phyloP scores from a whole-genome alignment of 1,140 invertebrate genomes.

The Lordiphosa mommai region DNA sequence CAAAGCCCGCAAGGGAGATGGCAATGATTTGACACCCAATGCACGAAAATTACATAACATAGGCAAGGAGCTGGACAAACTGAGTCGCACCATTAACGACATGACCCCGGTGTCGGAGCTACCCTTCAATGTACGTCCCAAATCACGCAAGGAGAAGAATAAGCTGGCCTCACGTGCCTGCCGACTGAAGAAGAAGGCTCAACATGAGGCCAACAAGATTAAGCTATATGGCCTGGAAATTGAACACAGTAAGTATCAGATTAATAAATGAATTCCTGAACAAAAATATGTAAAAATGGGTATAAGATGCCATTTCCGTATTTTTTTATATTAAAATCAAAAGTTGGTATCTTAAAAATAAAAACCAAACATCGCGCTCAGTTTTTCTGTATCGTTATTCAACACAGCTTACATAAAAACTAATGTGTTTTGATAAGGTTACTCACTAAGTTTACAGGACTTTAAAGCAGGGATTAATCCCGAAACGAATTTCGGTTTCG shows the following conservation, averaged over 20 bases:
- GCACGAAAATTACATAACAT: slow-evolving; percentile 94
- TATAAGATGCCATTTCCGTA: too few relatives aligned
- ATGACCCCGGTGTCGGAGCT: slow-evolving; percentile 97
- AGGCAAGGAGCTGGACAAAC: slow-evolving; percentile 94
- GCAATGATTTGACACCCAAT: slow-evolving; percentile 97
- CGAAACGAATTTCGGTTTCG: too few relatives aligned
- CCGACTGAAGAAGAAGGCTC: slow-evolving; percentile 95
- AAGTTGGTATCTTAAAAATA: too few relatives aligned
- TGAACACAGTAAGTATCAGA: slow-evolving; percentile 91
- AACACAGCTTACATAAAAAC: too few relatives aligned
- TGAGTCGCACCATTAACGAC: slow-evolving; percentile 94
- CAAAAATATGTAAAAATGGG: too few relatives aligned
- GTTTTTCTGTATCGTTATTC: too few relatives aligned
- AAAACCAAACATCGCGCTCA: too few relatives aligned
- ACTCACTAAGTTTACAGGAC: too few relatives aligned
- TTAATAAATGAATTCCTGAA: too few relatives aligned
- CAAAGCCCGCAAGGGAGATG: slow-evolving; percentile 97
- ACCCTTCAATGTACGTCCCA: slow-evolving; percentile 92
- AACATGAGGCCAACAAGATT: slow-evolving; percentile 96
- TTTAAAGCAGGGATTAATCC: too few relatives aligned
- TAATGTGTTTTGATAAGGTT: too few relatives aligned
- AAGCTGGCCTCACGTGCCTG: slow-evolving; percentile 98
- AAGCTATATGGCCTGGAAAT: slow-evolving; percentile 95
- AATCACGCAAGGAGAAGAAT: slow-evolving; percentile 98
- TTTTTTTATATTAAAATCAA: too few relatives aligned